A percentile compares a stretch with the other conserved stretches of the same genome.
Conservation (phyloP, 2,113 vertebrate species). For the Cepphus grylle region DNA sequence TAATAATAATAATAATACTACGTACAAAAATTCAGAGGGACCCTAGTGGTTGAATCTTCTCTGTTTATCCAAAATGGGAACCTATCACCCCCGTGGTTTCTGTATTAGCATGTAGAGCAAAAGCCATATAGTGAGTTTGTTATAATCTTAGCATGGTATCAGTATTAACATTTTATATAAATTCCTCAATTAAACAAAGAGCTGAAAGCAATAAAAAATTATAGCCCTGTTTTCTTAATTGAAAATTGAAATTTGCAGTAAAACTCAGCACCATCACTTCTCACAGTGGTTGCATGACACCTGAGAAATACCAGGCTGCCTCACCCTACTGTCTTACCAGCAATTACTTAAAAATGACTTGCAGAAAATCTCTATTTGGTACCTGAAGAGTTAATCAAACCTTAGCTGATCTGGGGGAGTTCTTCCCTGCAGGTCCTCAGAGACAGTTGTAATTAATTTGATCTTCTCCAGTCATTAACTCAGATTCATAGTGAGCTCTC, state of each 20-base stretch:
- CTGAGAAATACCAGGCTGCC: background rate
- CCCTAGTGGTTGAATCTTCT: background rate
- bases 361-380: slow-evolving; percentile 12
- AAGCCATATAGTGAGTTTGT: background rate
- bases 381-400: slow-evolving; percentile 71
- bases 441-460: slow-evolving; percentile 84
- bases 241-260: background rate
- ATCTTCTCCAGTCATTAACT: slow-evolving; percentile 83
- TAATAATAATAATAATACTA: background rate
- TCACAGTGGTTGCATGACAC: background rate
- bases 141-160: background rate
- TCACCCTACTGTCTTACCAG: background rate
- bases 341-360: background rate
- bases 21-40: background rate
- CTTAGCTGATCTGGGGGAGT: slow-evolving; percentile 67
- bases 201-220: background rate
- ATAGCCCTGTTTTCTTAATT: background rate
- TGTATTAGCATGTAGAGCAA: background rate
- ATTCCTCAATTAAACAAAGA: background rate
- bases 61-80: background rate
- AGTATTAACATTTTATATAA: background rate
- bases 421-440: slow-evolving; percentile 73
- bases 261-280: background rate
- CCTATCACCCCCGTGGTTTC: background rate
- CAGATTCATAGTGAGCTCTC: slow-evolving; percentile 72